These are phyloP conservation scores for Mactra quadrangularis DNA, from an alignment of 1,140 invertebrate genomes.

Conservation along the genomic window DNA sequence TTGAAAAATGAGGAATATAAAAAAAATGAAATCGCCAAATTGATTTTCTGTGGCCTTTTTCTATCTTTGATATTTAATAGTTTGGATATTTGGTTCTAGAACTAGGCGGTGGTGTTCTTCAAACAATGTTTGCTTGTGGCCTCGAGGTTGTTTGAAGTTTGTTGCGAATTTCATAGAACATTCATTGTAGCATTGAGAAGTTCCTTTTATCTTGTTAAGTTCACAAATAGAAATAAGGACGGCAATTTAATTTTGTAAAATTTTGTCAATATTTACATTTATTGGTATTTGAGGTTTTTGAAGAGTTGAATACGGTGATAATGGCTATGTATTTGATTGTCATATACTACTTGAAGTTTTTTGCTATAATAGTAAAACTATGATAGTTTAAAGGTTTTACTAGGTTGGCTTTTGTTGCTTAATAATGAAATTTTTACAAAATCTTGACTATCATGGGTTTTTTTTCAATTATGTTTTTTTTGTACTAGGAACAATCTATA, in stretches of 20 bases:
- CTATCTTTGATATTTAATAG: too few relatives aligned
- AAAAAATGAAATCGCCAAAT: too few relatives aligned
- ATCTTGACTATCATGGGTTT: too few relatives aligned
- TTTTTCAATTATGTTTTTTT: too few relatives aligned
- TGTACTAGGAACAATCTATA: too few relatives aligned
- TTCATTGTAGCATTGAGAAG: background rate
- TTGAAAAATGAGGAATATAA: too few relatives aligned
- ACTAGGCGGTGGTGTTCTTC: too few relatives aligned
- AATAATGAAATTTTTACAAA: too few relatives aligned
- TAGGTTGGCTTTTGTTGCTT: too few relatives aligned
- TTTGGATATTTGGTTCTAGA: too few relatives aligned
- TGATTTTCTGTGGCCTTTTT: too few relatives aligned
- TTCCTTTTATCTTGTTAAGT: conserved; percentile 14
- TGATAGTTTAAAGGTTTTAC: too few relatives aligned
- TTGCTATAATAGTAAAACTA: background rate
- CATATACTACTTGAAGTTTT: conserved; percentile 19
- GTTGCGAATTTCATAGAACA: background rate
- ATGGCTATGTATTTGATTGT: conserved; percentile 2
- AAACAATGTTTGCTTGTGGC: conserved; percentile 13
- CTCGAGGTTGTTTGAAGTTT: conserved; percentile 5
- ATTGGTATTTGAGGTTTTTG: conserved; percentile 15
- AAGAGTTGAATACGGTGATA: conserved; percentile 27
- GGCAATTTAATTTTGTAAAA: conserved; percentile 29
- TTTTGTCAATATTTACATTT: conserved; percentile 33
- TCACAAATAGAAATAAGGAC: background rate